A percentile compares a stretch with the other conserved stretches of the same genome.
These are phyloP conservation scores for Indicator indicator DNA, from an alignment of 2,113 vertebrate genomes.

Conservation along the genomic window DNA sequence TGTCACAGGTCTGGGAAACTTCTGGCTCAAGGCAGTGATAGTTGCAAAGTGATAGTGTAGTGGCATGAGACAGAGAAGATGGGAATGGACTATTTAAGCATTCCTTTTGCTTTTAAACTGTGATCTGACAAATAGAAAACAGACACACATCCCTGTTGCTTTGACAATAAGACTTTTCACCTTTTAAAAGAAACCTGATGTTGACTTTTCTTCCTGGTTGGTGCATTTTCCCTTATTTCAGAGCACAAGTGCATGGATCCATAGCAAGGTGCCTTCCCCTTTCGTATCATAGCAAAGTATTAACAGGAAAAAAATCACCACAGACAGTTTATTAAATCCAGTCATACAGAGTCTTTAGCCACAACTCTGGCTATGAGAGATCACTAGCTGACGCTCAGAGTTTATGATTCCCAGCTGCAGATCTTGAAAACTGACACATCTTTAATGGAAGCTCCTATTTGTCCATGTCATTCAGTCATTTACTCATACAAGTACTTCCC, in stretches of 20 bases:
- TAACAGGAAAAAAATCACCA: background rate
- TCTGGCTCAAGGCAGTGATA: background rate
- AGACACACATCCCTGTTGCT: background rate
- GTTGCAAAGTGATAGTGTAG: background rate
- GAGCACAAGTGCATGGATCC: background rate
- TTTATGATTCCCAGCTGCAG: background rate
- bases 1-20: background rate
- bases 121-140: background rate
- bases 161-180: background rate
- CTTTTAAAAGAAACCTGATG: background rate
- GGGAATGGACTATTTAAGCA: background rate
- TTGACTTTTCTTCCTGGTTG: background rate
- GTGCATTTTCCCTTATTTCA: background rate
- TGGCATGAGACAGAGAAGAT: background rate
- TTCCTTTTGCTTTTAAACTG: background rate
- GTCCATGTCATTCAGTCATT: background rate
- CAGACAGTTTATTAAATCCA: background rate
- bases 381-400: accelerated
- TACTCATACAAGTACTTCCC: background rate
- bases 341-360: background rate
- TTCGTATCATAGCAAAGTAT: background rate
- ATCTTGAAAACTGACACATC: background rate
- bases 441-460: background rate
- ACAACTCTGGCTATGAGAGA: background rate
- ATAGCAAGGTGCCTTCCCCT: background rate